Conservation (phyloP, 2,113 vertebrate species). For the Trachemys scripta region DNA sequence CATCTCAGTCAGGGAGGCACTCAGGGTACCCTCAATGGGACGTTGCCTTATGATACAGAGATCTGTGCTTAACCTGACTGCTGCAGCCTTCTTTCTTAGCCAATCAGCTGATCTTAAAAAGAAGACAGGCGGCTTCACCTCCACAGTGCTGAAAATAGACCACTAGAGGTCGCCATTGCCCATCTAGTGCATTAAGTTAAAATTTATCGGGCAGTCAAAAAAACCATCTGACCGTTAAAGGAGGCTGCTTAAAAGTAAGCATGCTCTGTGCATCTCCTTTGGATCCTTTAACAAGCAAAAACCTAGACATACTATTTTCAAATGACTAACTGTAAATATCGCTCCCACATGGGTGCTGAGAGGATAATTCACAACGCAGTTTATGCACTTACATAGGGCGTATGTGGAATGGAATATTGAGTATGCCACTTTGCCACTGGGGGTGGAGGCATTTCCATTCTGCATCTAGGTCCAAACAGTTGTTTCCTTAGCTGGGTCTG, state of each 20-base stretch:
- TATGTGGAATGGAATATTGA: not conserved
- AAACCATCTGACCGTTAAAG: not conserved
- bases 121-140: not conserved
- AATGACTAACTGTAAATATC: not conserved
- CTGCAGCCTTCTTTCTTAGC: not conserved
- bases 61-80: accelerated
- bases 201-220: not conserved
- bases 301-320: not conserved
- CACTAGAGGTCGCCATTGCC: too few species aligned
- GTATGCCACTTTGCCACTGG: not conserved
- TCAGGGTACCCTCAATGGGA: not conserved
- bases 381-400: not conserved
- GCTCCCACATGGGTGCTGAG: accelerated
- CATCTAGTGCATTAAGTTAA: not conserved
- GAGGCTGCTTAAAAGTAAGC: not conserved
- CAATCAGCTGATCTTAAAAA: not conserved
- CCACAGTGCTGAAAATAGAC: not conserved
- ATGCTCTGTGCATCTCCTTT: not conserved
- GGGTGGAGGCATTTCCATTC: not conserved
- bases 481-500: not conserved
- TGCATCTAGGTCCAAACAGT: not conserved
- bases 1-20: accelerated
- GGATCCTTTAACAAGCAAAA: not conserved
- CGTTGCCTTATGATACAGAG: accelerated
- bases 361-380: not conserved